Base-by-base conservation (phyloP, 2,797 vertebrate genomes). In the Cheirogaleus major region DNA sequence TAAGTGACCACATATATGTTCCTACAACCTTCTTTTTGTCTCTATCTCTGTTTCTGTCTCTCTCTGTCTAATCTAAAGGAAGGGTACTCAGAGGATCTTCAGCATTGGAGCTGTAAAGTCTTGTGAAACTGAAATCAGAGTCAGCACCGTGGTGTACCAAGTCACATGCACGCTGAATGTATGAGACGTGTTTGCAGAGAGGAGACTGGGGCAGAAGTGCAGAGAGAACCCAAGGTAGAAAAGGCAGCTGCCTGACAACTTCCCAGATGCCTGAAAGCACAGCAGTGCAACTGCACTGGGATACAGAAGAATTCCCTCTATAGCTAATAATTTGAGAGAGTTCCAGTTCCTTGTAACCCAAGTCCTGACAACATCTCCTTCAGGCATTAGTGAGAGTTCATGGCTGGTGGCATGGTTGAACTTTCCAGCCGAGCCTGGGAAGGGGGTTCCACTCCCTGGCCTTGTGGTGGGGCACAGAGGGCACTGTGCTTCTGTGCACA, bases 361-460 rank as follows among this genome's bases (percentile, higher is more conserved):
- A 79, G 27, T 70, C 55, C 18, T 12, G 17, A 88, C 63, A 50
- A 57, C 45, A 25, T 23, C 35, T 50, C n/a, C 83, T 72, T 8
- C 23, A 10, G 32, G 22, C 15, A 4, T 27, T n/a, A 2, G 5
- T 41, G 22, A 35, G 38, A 63, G 7, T 32, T 43, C 32, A 2
- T 20, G 25, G 13, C 27, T 45, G 32, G n/a, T 2, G 4, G 27
- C 15, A 55, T 1, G 17, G 14, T 23, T 52, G 23, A 17, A 17
- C 27, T 55, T 52, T 81, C 50, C 22, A 4, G 30, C 12, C 43
- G 63, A 10, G n/a, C 45, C 65, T 38, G 17, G n/a, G 6, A 43
- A 70, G 35, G 50, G 1, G 0, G 25, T 11, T 11, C 7, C 43
- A 55, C 6, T 30, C 15, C 25, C 15, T 52, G 69, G 8, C 3